phyloP scores from a whole-genome alignment of 2,888 invertebrate species.

The Spodoptera picta region DNA sequence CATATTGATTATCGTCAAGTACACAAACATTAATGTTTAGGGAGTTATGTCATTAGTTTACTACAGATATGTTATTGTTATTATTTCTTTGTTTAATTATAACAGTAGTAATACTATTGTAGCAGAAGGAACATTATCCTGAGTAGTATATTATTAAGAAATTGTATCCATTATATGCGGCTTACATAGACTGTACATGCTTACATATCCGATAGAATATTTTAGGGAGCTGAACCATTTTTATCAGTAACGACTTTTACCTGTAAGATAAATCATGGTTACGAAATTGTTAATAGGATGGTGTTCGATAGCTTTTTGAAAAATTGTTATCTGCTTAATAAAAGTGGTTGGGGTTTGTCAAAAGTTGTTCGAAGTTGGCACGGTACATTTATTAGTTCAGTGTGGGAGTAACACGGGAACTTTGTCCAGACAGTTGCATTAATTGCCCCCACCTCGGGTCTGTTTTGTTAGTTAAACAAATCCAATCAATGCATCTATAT shows the following conservation, averaged over 20 bases:
- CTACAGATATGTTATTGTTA: too few relatives aligned
- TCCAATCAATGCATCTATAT: too few relatives aligned
- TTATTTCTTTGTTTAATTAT: too few relatives aligned
- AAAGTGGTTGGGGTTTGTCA: conserved; percentile 45
- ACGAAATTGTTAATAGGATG: conserved; percentile 48
- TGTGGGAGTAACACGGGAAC: conserved; percentile 2
- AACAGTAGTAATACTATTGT: too few relatives aligned
- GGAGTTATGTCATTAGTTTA: too few relatives aligned
- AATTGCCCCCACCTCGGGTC: not conserved
- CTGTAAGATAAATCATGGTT: conserved; percentile 38
- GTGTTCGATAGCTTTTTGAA: conserved; percentile 44
- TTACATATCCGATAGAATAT: not conserved
- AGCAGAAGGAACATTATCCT: too few relatives aligned
- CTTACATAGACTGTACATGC: not conserved
- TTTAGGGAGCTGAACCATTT: not conserved
- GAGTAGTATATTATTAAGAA: too few relatives aligned
- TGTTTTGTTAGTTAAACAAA: too few relatives aligned
- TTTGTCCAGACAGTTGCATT: conserved; percentile 2
- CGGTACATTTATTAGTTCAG: conserved; percentile 34
- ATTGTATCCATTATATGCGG: too few relatives aligned
- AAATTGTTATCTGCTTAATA: conserved; percentile 43
- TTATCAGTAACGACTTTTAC: conserved; percentile 14
- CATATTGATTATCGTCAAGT: too few relatives aligned
- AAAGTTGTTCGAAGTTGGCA: conserved; percentile 22
- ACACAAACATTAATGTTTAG: too few relatives aligned